These are phyloP conservation scores for Fukomys damarensis DNA, from an alignment of 2,113 vertebrate species.

Conservation along the genomic window DNA sequence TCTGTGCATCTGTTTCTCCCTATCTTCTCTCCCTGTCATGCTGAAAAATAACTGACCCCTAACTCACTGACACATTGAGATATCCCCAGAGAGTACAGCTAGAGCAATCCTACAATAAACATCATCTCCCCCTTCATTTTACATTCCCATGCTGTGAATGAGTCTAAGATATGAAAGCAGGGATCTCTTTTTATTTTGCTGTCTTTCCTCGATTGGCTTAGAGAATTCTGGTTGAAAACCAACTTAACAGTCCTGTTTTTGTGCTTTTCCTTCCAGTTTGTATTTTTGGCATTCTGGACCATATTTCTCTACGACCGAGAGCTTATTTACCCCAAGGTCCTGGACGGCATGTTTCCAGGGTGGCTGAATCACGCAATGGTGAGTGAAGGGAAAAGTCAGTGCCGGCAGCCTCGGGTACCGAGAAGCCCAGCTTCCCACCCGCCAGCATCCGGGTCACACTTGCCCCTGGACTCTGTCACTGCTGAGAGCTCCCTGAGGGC, in stretches of 20 bases:
- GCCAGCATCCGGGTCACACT: slow-evolving; percentile 15
- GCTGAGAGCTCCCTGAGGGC: slow-evolving; percentile 51
- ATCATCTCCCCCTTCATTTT: background rate
- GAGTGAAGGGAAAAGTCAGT: slow-evolving; percentile 78
- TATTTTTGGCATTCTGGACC: slow-evolving; percentile 92
- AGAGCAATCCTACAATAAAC: background rate
- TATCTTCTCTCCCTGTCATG: background rate
- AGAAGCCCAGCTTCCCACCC: background rate
- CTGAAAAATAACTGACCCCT: background rate
- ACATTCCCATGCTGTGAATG: background rate
- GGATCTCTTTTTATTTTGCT: slow-evolving; percentile 3
- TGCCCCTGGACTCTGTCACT: slow-evolving; percentile 25
- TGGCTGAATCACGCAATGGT: slow-evolving; percentile 96
- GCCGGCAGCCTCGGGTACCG: background rate
- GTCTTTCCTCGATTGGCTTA: background rate
- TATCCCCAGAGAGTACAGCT: background rate
- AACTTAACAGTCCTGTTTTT: slow-evolving; percentile 26
- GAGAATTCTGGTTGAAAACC: slow-evolving; percentile 15
- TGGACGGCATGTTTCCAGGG: slow-evolving; percentile 89
- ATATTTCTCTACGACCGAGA: slow-evolving; percentile 91
- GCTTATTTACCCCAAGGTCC: slow-evolving; percentile 89
- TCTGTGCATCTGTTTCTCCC: background rate
- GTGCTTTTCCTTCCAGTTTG: slow-evolving; percentile 86
- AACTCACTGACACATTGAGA: background rate
- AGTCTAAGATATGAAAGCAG: background rate